phyloP scores from a whole-genome alignment of 1,140 invertebrate genomes.

The Dolichoris vasculosae region DNA sequence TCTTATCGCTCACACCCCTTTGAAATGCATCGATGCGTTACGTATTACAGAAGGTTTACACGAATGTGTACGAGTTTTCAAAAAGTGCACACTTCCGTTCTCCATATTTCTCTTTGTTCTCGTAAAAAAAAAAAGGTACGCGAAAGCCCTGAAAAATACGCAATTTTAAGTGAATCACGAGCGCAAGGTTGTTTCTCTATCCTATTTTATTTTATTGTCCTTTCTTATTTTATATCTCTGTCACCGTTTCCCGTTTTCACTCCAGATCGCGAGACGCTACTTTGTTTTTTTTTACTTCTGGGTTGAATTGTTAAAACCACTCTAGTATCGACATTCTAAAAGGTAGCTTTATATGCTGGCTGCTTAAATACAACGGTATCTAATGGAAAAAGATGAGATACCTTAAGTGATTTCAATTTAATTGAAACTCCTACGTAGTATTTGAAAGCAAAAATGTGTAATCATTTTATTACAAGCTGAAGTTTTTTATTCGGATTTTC shows the following conservation, averaged over 20 bases:
- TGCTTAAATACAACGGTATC: not conserved
- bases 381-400: slow-evolving; percentile 48
- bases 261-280: not conserved
- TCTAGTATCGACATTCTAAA: not conserved
- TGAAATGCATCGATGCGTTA: slow-evolving; percentile 42
- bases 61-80: slow-evolving; percentile 17
- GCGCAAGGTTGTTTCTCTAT: not conserved
- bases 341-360: not conserved
- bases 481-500: too few species aligned
- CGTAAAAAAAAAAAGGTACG: not conserved
- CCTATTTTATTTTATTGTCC: not conserved
- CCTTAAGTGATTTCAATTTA: slow-evolving; percentile 63
- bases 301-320: not conserved
- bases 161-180: slow-evolving; percentile 13
- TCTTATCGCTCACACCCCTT: slow-evolving; percentile 51
- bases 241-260: slow-evolving; percentile 12
- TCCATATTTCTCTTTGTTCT: slow-evolving; percentile 43
- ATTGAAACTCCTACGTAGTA: slow-evolving; percentile 58
- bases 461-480: too few species aligned
- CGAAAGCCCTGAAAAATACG: slow-evolving; percentile 19
- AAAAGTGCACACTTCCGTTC: slow-evolving; percentile 19
- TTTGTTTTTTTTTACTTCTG: not conserved
- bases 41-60: slow-evolving; percentile 25
- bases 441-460: too few species aligned
- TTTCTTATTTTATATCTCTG: not conserved